Conservation (phyloP, 2,888 invertebrate species). For the Sympetrum striolatum region DNA sequence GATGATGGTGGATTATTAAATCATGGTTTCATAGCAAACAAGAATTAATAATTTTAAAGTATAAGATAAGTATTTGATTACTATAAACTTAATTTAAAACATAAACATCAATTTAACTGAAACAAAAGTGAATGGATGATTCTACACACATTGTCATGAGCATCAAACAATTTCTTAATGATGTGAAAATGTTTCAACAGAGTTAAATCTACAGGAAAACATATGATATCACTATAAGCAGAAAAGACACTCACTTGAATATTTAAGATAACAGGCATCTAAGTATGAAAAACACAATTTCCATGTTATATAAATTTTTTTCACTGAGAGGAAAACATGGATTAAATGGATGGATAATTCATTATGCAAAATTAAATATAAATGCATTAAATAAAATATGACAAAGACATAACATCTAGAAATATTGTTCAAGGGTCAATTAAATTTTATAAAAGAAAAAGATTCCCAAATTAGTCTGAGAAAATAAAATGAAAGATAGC, state of each 20-base stretch:
- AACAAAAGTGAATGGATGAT: conserved; percentile 7
- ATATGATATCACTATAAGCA: background rate
- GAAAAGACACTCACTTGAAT: conserved; percentile 44
- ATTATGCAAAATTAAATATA: background rate
- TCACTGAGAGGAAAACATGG: conserved; percentile 20
- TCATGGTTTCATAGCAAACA: no score
- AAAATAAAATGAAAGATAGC: background rate
- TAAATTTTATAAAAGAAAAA: background rate
- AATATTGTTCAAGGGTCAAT: background rate
- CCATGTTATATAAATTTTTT: conserved; percentile 36
- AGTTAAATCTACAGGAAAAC: background rate
- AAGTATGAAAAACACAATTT: background rate
- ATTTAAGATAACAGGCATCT: conserved; percentile 44
- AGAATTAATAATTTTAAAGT: no score
- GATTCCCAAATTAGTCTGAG: background rate
- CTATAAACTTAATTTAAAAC: no score
- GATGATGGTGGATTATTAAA: no score
- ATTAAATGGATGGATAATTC: background rate
- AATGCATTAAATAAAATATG: no score
- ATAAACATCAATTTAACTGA: background rate
- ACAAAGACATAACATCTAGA: background rate
- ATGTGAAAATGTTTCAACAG: background rate
- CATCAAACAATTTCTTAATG: background rate
- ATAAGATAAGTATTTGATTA: no score
- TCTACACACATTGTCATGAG: conserved; percentile 39